A percentile compares a stretch with the other conserved stretches of the same genome.
Evolutionary conservation across 2,797 vertebrate species (phyloP).

Genomic region (Benthosema pterotum): DNA sequence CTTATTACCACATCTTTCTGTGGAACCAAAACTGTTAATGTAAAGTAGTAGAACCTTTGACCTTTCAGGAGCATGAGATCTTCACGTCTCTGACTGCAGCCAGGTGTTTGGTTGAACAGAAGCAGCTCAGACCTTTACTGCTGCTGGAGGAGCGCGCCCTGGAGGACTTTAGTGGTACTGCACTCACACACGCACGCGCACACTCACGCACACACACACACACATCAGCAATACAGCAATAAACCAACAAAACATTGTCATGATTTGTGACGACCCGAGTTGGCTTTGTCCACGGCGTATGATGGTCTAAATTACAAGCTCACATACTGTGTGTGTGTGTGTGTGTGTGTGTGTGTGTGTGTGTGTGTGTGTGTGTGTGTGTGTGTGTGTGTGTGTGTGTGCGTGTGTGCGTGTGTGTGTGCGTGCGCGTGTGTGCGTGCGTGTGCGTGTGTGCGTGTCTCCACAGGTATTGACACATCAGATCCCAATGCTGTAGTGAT

Average conservation of each 20-base stretch:
- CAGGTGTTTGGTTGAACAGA: constrained; percentile 87
- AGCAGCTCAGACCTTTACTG: constrained; percentile 86
- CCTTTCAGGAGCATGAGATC: constrained; percentile 88
- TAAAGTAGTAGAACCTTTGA: constrained; percentile 71
- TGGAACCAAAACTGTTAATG: too few species aligned
- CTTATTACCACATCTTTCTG: too few species aligned
- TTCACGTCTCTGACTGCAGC: constrained; percentile 95
- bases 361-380: background rate
- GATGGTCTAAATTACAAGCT: too few species aligned
- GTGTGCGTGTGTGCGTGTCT: constrained; percentile 1
- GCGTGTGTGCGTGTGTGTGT: constrained; percentile 1
- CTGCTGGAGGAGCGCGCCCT: constrained; percentile 89
- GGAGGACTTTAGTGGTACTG: constrained; percentile 89
- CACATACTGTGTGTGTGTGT: too few species aligned
- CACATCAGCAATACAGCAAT: too few species aligned
- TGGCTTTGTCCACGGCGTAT: too few species aligned
- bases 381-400: background rate
- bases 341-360: background rate
- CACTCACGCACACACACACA: too few species aligned
- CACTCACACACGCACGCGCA: too few species aligned
- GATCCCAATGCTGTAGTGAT: constrained; percentile 93
- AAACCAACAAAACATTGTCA: too few species aligned
- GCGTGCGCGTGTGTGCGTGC: background rate
- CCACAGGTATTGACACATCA: constrained; percentile 86
- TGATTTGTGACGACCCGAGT: too few species aligned